Evolutionary conservation across 2,797 vertebrate genomes (phyloP).

Genomic region (Selene dorsalis): DNA sequence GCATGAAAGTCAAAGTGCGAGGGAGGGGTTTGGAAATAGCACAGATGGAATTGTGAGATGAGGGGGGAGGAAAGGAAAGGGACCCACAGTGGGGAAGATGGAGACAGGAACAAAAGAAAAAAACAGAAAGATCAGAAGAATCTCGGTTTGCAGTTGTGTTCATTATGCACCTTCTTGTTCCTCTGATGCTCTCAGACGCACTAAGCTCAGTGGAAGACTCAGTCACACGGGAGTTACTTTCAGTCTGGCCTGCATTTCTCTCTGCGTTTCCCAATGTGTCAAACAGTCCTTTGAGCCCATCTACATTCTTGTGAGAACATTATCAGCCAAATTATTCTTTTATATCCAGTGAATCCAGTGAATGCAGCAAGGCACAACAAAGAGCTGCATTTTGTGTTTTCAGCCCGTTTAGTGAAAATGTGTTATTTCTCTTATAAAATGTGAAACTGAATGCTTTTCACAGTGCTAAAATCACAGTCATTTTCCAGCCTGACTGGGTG

Average conservation of each 20-base stretch:
- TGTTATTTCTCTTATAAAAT: slow-evolving; percentile 4
- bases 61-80: slow-evolving; percentile 16
- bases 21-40: slow-evolving; percentile 51
- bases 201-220: slow-evolving; percentile 26
- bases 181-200: slow-evolving; percentile 47
- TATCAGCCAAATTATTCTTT: neutral
- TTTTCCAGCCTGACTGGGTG: neutral
- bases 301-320: slow-evolving; percentile 15
- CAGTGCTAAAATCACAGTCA: slow-evolving; percentile 1
- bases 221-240: slow-evolving; percentile 46
- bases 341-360: slow-evolving; percentile 4
- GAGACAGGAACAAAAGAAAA: slow-evolving; percentile 58
- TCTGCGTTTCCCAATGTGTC: slow-evolving; percentile 25
- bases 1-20: slow-evolving; percentile 79
- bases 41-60: slow-evolving; percentile 58
- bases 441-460: slow-evolving; percentile 1
- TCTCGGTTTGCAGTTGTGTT: slow-evolving; percentile 48
- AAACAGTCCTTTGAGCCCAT: slow-evolving; percentile 19
- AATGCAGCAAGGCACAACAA: neutral
- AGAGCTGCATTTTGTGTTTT: neutral
- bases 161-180: slow-evolving; percentile 60
- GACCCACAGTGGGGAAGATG: slow-evolving; percentile 40
- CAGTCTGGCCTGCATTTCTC: slow-evolving; percentile 33
- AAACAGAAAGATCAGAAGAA: slow-evolving; percentile 61
- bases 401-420: neutral